Conservation (phyloP, 2,888 invertebrate species). For the Pogonocherus hispidulus region DNA sequence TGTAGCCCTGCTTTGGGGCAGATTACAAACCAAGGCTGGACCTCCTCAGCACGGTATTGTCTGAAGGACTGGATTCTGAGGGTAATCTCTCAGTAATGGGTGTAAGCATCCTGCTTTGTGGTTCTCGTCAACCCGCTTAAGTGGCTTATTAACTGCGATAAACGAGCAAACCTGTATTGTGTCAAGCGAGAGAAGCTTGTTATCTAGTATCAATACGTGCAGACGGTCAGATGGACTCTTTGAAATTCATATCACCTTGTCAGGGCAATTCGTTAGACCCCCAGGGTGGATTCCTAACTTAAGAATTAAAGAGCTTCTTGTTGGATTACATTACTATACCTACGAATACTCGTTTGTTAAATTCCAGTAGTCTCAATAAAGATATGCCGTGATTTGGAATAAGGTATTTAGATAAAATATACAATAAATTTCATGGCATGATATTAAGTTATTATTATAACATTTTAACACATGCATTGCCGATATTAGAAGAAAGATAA, state of each 20-base stretch:
- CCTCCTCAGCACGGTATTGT: background rate
- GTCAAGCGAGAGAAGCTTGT: background rate
- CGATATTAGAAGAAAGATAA: too few relatives aligned
- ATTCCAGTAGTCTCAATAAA: too few relatives aligned
- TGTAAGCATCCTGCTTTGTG: constrained; percentile 9
- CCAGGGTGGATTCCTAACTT: background rate
- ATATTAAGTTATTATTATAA: too few relatives aligned
- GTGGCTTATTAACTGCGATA: constrained; percentile 14
- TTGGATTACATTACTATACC: background rate
- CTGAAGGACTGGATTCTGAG: constrained; percentile 1
- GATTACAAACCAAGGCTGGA: background rate
- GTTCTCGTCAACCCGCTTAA: constrained; percentile 11
- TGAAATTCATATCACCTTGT: background rate
- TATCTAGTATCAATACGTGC: constrained; percentile 11
- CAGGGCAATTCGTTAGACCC: background rate
- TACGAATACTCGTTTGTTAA: background rate
- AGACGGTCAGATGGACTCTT: constrained; percentile 7
- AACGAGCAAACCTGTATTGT: constrained; percentile 17
- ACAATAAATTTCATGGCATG: too few relatives aligned
- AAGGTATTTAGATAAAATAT: too few relatives aligned
- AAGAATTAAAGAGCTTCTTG: background rate
- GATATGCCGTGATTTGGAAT: too few relatives aligned
- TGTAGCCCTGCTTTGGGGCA: background rate
- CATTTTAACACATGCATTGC: too few relatives aligned
- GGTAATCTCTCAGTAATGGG: constrained; percentile 8